Evolutionary conservation across 2,888 invertebrate genomes (phyloP), one percentile per base, ranked within the genome.

Genomic region (Sicus ferrugineus): DNA sequence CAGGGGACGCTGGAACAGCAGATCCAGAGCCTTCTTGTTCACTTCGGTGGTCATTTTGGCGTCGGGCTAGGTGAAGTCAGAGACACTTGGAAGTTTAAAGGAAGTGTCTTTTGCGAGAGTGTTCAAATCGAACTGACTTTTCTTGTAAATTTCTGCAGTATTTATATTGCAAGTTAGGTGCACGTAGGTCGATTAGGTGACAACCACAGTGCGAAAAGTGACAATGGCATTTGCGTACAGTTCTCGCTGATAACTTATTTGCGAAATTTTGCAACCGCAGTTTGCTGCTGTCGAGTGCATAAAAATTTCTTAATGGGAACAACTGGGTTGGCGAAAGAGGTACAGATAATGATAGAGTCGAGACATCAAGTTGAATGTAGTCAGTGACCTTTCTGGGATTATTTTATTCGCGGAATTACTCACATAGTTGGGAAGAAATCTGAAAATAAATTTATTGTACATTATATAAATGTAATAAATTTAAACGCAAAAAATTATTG

Each of bases 1-100:
- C 74, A 83, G 68, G 0, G 85, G 85, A 68, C 84, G 80, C 69
- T 85, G 79, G 74, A 84, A 85, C 16, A 85, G 70, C 28, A 85
- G 67, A 48, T 80, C 77, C 21, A 84, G 66, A 19, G 81, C 80
- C 70, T 82, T 81, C 34, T 73, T 75, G 19, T 81, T 79, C 61
- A 72, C 74, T 23, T 34, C 42, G 26, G 73, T 74, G 1, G 77
- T 77, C 81, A 81, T 81, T 5, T 65, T 72, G 9, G n/a, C n/a
- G n/a, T n/a, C n/a, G n/a, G n/a, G n/a, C n/a, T n/a, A 23, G 16
- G 21, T 9, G 16, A 1, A 3, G 5, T 14, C 2, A 26, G 7
- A 38, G 52, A 38, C 23, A 26, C 7, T 52, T 52, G 23, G 7
- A 52, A 21, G 52, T n/a, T 52, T 52, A 5, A 46, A 16, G 46